Conservation (phyloP, 2,797 vertebrate species). For the Enteromius radiatus region DNA sequence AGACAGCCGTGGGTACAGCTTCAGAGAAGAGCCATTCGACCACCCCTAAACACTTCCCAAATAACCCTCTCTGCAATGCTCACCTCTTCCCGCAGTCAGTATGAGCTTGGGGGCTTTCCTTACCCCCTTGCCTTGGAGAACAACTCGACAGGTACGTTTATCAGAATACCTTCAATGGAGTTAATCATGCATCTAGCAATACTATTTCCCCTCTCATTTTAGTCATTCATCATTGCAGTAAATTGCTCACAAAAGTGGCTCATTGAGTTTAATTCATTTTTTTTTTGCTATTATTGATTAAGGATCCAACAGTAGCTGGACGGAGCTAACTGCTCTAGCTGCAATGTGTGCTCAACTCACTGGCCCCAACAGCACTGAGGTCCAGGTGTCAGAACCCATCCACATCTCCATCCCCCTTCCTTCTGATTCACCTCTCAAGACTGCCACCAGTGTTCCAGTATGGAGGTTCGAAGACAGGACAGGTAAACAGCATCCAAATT, state of each 20-base stretch:
- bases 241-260: not conserved
- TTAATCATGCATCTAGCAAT: not conserved
- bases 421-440: constrained; percentile 70
- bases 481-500: constrained; percentile 67
- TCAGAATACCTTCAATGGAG: not conserved
- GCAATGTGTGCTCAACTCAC: constrained; percentile 82
- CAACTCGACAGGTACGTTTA: constrained; percentile 74
- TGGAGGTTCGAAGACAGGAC: constrained; percentile 82
- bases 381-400: constrained; percentile 81
- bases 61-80: constrained; percentile 81
- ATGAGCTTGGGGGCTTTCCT: constrained; percentile 81
- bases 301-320: constrained; percentile 79
- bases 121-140: constrained; percentile 81
- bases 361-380: constrained; percentile 79
- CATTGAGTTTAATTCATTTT: not conserved
- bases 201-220: not conserved
- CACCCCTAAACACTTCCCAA: constrained; percentile 80
- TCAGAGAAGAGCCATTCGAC: constrained; percentile 77
- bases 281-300: not conserved
- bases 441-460: constrained; percentile 77
- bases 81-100: constrained; percentile 79
- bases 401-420: constrained; percentile 82
- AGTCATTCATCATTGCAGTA: not conserved
- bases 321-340: constrained; percentile 81
- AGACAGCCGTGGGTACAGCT: constrained; percentile 86